Evolutionary conservation across 2,113 vertebrate genomes (phyloP).

Genomic region (Colistium nudipinnis): DNA sequence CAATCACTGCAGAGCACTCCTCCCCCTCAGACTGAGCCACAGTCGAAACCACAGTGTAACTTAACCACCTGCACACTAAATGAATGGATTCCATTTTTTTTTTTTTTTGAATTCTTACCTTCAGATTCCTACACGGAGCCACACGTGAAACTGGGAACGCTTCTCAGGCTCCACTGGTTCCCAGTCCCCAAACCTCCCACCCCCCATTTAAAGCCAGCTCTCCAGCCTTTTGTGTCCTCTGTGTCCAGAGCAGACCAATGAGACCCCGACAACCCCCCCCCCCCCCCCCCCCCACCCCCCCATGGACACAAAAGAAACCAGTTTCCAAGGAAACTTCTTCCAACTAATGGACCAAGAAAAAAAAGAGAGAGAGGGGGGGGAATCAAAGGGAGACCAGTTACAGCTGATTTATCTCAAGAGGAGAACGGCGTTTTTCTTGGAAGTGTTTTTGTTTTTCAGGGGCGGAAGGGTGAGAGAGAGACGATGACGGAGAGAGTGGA

Average conservation of each 20-base stretch:
- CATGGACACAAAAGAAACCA: slow-evolving; percentile 88
- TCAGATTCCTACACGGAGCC: slow-evolving; percentile 44
- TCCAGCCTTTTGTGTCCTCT: slow-evolving; percentile 86
- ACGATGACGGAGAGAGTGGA: slow-evolving; percentile 56
- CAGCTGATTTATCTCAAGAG: slow-evolving; percentile 80
- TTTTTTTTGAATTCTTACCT: slow-evolving; percentile 76
- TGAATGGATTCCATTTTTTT: slow-evolving; percentile 15
- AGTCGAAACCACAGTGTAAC: not conserved
- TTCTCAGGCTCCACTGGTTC: slow-evolving; percentile 64
- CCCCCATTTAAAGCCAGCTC: slow-evolving; percentile 67
- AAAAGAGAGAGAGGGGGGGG: no score
- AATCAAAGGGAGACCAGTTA: slow-evolving; percentile 74
- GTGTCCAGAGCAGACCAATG: slow-evolving; percentile 81
- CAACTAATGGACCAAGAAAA: slow-evolving; percentile 67
- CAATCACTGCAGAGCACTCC: slow-evolving; percentile 23
- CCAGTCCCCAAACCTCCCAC: slow-evolving; percentile 56
- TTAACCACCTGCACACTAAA: not conserved
- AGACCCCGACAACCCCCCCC: slow-evolving; percentile 88
- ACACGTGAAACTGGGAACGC: slow-evolving; percentile 62
- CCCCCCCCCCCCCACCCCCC: slow-evolving; percentile 89
- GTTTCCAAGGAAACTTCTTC: slow-evolving; percentile 93
- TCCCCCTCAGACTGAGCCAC: not conserved
- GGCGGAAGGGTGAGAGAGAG: slow-evolving; percentile 37
- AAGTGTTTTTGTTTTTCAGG: slow-evolving; percentile 25
- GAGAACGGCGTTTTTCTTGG: slow-evolving; percentile 80